Evolutionary conservation across 2,113 vertebrate species (phyloP), one percentile per base, ranked within the genome.

Genomic region (Grantiella picta): DNA sequence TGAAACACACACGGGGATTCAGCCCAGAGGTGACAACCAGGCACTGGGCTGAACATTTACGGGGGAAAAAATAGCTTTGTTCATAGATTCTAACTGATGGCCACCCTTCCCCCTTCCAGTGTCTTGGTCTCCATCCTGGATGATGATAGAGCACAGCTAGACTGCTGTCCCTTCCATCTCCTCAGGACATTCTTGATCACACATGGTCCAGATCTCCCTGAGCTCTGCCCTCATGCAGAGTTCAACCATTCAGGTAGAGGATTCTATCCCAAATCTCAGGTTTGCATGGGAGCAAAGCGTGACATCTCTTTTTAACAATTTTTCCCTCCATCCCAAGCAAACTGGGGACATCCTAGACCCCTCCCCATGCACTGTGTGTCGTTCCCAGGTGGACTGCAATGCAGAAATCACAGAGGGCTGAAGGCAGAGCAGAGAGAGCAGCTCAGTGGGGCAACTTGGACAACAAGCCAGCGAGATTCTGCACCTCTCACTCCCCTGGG

Each of bases 81-180:
- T 76, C 54, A 47, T 16, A 64, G 20, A 29, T 27, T 18, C 6
- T 50, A 3, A 11, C 38, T 38, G 38, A 38, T 38, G 38, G 38
- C 38, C 38, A 11, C 38, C 10, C 4, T 91, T 82, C 10, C 3
- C 56, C 16, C 13, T 82, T 90, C 56, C 25, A 44, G 4, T 45
- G 10, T 56, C 44, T 54, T 33, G 9, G 7, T 59, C 13, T 69
- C 27, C 15, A 15, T 79, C 40, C 25, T 5, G 4, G 6, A 17
- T 0, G 4, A 15, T 9, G 16, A 16, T 49, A 79, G 8, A 57
- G 29, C 27, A 73, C 1, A 2, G 12, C 11, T 42, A 2, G 1
- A 11, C 17, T 71, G 29, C 56, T 22, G 11, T 10, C 24, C 8
- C 25, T 80, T 86, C 25, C 15, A 59, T 19, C 12, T 90, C 45